Evolutionary conservation across 1,140 invertebrate species (phyloP).

Genomic region (Diachasma alloeum): DNA sequence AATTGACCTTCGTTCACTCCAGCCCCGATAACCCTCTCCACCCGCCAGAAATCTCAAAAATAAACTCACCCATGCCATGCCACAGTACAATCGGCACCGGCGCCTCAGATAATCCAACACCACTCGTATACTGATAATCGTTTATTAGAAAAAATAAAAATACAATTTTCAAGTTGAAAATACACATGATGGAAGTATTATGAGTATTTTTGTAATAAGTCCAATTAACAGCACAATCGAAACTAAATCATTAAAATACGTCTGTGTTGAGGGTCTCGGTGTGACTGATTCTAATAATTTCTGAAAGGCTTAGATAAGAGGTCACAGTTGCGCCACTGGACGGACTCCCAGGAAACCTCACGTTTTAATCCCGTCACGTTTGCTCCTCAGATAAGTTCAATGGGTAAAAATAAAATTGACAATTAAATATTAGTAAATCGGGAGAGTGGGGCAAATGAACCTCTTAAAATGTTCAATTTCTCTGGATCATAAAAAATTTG

Average conservation of each 20-base stretch:
- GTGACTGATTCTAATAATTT: slow-evolving; percentile 10
- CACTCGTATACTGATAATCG: slow-evolving; percentile 20
- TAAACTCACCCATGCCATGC: slow-evolving; percentile 81
- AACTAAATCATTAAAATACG: neutral
- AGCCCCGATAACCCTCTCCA: slow-evolving; percentile 4
- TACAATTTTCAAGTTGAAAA: slow-evolving; percentile 24
- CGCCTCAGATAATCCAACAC: slow-evolving; percentile 1
- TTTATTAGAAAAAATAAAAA: slow-evolving; percentile 40
- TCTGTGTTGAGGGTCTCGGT: neutral
- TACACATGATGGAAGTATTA: slow-evolving; percentile 29
- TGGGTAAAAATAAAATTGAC: neutral
- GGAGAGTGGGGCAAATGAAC: neutral
- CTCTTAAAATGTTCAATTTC: neutral
- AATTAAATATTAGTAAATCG: neutral
- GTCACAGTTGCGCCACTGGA: slow-evolving; percentile 29
- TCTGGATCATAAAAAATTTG: no score
- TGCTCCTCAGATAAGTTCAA: neutral
- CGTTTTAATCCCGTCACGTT: neutral
- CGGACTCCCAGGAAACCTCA: slow-evolving; percentile 30
- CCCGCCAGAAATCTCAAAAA: neutral
- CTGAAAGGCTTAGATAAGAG: neutral
- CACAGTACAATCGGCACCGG: slow-evolving; percentile 74
- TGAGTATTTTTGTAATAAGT: neutral
- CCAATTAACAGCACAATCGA: neutral
- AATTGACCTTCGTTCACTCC: neutral